Base-by-base conservation (phyloP, 2,113 vertebrate species). In the Phoenicopterus ruber region DNA sequence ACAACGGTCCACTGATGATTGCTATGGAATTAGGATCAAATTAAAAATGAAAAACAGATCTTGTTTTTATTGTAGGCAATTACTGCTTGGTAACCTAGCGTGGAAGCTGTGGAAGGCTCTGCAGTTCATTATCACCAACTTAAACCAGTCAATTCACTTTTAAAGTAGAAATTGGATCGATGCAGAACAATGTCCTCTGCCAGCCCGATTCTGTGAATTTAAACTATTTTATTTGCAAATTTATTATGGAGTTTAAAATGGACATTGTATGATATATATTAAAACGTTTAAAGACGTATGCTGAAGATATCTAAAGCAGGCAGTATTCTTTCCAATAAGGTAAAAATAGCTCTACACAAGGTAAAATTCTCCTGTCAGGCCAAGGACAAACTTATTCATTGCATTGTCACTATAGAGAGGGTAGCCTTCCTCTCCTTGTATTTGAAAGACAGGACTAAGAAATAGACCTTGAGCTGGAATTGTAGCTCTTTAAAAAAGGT, bases 361-460 rank as follows among this genome's bases (percentile, higher is more conserved):
- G 44, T 29, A 81, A 65, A 63, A 87, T 52, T 84, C 65, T 92
- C 70, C 77, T 89, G 61, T 65, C 93, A 92, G 61, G 54, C 47
- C 94, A 96, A 96, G 92, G 91, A 85, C 92, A 96, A 82, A 88
- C 38, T 74, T 94, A 90, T 83, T 92, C 69, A 88, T 93, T 88
- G 13, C 31, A 22, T 22, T 86, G 80, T 46, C 38, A 63, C 47
- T 76, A 55, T 6, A 82, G 44, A 84, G 46, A 88, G 8, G 5
- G 31, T 63, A 91, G 34, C 57, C 15, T 88, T 78, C 42, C 42
- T 74, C 44, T 88, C 65, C 61, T 89, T 86, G 44, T 46, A 29
- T 67, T 74, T 91, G 72, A 88, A 92, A 92, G 44, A 74, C 44
- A 82, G 32, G 40, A 36, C 44, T 49, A 79, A 86, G 82, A 81